Evolutionary conservation across 2,113 vertebrate genomes (phyloP), one percentile per base, ranked within the genome.

Genomic region (Pterocles gutturalis): DNA sequence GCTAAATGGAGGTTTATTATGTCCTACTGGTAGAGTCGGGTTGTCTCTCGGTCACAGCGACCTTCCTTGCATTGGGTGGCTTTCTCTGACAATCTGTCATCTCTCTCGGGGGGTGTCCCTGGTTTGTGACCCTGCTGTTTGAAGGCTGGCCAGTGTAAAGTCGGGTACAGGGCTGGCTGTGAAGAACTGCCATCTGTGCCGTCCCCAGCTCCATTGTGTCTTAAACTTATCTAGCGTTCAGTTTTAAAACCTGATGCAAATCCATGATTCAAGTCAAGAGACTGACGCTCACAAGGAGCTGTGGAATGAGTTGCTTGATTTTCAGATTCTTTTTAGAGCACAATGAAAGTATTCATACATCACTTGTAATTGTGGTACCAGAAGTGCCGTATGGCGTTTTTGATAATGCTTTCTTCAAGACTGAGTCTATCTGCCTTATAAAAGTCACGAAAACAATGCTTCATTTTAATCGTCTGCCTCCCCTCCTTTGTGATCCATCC

Each of bases 1-100:
- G 6, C 18, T 61, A 13, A 18, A 2, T 6, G 33, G 11, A 5
- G 53, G 41, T 61, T 88, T 70, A 3, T 55, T 16, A 8, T 34
- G 75, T 14, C 64, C 29, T 11, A 2, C 10, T 4, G 48, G 26
- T 71, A 3, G 14, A 55, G 17, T 13, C 0, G 0, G 34, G 20
- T 22, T 1, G 0, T 53, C 22, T 60, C 24, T 17, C 64, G 75
- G 53, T 34, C 31, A 18, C 67, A 8, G 43, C 4, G 20, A 20
- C 60, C 66, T 62, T 2, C 5, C 38, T 24, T 26, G 38, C 38
- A 2, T 5, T 22, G 48, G 7, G 54, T 3, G 1, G 5, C 72
- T 38, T 36, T 51, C 34, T 36, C 18, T 0, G 11, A 25, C 66
- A 14, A 5, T 12, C 43, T 45, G 22, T 48, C 10, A 2, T 13